Percentiles rank a stretch among this genome's conserved stretches.
phyloP scores from a whole-genome alignment of 1,140 invertebrate genomes.

The Apis florea region DNA sequence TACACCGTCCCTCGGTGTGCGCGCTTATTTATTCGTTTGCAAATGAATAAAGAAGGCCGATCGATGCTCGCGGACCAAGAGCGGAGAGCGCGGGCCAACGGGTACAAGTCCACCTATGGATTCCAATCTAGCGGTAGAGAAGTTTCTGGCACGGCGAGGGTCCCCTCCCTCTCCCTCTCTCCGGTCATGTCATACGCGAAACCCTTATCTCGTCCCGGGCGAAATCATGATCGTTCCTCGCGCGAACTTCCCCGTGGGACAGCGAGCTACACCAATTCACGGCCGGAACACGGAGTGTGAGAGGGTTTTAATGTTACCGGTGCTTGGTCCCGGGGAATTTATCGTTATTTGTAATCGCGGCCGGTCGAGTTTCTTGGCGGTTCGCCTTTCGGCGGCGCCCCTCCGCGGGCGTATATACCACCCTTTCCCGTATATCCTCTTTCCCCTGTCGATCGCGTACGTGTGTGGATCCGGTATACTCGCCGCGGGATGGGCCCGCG shows the following conservation, averaged over 20 bases:
- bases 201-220: slow-evolving; percentile 72
- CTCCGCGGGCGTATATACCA: slow-evolving; percentile 12
- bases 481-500: too few species aligned
- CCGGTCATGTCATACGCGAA: slow-evolving; percentile 76
- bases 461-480: too few species aligned
- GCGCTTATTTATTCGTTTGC: slow-evolving; percentile 77
- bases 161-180: slow-evolving; percentile 25
- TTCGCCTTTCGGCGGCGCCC: slow-evolving; percentile 34
- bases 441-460: neutral
- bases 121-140: slow-evolving; percentile 53
- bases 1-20: slow-evolving; percentile 67
- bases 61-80: slow-evolving; percentile 71
- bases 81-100: slow-evolving; percentile 6
- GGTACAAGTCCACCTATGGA: slow-evolving; percentile 53
- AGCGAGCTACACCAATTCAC: slow-evolving; percentile 69
- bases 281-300: slow-evolving; percentile 74
- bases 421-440: neutral
- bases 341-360: slow-evolving; percentile 76
- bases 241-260: slow-evolving; percentile 69
- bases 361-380: slow-evolving; percentile 57
- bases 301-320: slow-evolving; percentile 79
- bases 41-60: slow-evolving; percentile 80
- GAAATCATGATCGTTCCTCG: slow-evolving; percentile 77
- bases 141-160: neutral
- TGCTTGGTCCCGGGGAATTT: slow-evolving; percentile 68